phyloP scores from a whole-genome alignment of 2,113 vertebrate species.

The Corythornis madagascariensis region DNA sequence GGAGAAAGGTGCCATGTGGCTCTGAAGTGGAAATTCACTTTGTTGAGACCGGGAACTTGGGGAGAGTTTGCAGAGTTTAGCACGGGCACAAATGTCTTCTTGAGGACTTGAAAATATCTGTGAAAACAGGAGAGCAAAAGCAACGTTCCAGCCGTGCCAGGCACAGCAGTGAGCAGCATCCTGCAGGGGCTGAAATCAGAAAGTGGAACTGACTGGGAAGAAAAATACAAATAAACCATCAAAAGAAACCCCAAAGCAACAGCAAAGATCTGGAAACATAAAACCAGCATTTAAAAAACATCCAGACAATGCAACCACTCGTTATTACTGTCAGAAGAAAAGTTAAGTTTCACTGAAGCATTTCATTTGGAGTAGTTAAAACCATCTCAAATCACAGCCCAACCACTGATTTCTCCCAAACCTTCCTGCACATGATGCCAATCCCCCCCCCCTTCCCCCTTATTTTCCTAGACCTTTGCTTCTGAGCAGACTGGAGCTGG shows the following conservation, averaged over 20 bases:
- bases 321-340: not conserved
- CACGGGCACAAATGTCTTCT: not conserved
- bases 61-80: not conserved
- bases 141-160: not conserved
- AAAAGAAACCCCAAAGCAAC: not conserved
- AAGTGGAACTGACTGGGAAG: not conserved
- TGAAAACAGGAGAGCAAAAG: not conserved
- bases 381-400: not conserved
- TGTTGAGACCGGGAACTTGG: not conserved
- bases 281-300: not conserved
- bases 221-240: not conserved
- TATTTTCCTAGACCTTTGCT: not conserved
- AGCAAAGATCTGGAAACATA: not conserved
- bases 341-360: not conserved
- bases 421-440: accelerated
- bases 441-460: not conserved
- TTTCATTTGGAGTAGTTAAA: not conserved
- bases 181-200: not conserved
- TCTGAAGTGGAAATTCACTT: not conserved
- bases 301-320: not conserved
- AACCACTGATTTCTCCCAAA: not conserved
- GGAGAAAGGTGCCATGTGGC: not conserved
- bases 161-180: not conserved
- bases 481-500: not conserved
- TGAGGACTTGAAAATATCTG: not conserved